phyloP scores from a whole-genome alignment of 53 echinoderm and acorn worm genomes.

The Paracentrotus lividus region DNA sequence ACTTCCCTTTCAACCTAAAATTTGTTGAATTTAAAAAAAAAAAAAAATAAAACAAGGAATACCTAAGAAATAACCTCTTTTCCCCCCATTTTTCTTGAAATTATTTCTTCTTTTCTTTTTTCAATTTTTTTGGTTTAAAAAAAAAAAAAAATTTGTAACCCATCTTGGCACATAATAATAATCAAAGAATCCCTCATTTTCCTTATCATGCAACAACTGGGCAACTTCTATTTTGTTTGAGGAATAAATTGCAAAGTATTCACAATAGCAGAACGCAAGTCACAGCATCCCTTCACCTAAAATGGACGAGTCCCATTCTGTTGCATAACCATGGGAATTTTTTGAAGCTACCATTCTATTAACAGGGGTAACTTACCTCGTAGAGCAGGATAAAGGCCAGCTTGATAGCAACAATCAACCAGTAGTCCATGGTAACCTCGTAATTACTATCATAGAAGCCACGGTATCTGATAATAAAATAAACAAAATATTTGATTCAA shows the following conservation, averaged over 20 bases:
- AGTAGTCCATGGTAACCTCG: constrained; percentile 72
- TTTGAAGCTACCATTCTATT: neutral
- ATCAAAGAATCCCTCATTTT: neutral
- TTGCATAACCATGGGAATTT: too few relatives aligned
- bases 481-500: too few relatives aligned
- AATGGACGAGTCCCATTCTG: neutral
- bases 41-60: too few relatives aligned
- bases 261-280: neutral
- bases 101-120: too few relatives aligned
- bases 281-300: neutral
- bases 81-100: too few relatives aligned
- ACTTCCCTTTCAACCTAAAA: too few relatives aligned
- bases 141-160: neutral
- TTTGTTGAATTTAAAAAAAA: too few relatives aligned
- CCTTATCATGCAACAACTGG: neutral
- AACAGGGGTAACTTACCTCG: constrained; percentile 78
- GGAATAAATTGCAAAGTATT: neutral
- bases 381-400: constrained; percentile 89
- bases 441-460: constrained; percentile 76
- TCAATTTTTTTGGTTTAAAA: too few relatives aligned
- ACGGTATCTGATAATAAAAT: constrained; percentile 74
- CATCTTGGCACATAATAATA: neutral
- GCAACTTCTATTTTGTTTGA: neutral
- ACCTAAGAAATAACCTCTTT: too few relatives aligned
- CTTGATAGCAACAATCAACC: constrained; percentile 85